These are phyloP conservation scores for Macropis europaea DNA, from an alignment of 2,888 invertebrate genomes.

Conservation along the genomic window DNA sequence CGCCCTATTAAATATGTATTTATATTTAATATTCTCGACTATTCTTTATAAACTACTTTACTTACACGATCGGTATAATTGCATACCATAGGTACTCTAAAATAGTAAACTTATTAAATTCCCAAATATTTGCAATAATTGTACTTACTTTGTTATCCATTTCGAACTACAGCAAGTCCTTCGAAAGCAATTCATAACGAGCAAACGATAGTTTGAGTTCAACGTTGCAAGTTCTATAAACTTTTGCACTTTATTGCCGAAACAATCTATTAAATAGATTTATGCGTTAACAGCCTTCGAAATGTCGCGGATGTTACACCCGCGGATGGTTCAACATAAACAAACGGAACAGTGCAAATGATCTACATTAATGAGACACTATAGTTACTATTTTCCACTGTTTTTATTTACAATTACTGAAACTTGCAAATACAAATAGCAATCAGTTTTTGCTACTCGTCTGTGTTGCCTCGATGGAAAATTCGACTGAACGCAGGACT, in stretches of 20 bases:
- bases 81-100: too few relatives aligned
- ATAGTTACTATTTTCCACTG: background rate
- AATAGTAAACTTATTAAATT: background rate
- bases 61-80: too few relatives aligned
- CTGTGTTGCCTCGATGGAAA: background rate
- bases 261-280: background rate
- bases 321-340: background rate
- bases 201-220: background rate
- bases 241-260: conserved; percentile 1
- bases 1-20: too few relatives aligned
- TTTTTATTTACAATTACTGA: conserved; percentile 4
- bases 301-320: background rate
- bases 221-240: background rate
- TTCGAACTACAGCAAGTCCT: background rate
- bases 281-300: conserved; percentile 5
- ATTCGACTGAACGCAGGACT: background rate
- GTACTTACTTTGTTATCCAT: conserved; percentile 35
- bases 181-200: background rate
- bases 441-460: background rate
- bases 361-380: too few relatives aligned
- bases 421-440: background rate
- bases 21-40: too few relatives aligned
- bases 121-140: conserved; percentile 18
- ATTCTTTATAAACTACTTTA: too few relatives aligned
- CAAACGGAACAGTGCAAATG: background rate